These are phyloP conservation scores for Drymonia ruficornis DNA, from an alignment of 2,888 invertebrate species.

Conservation along the genomic window DNA sequence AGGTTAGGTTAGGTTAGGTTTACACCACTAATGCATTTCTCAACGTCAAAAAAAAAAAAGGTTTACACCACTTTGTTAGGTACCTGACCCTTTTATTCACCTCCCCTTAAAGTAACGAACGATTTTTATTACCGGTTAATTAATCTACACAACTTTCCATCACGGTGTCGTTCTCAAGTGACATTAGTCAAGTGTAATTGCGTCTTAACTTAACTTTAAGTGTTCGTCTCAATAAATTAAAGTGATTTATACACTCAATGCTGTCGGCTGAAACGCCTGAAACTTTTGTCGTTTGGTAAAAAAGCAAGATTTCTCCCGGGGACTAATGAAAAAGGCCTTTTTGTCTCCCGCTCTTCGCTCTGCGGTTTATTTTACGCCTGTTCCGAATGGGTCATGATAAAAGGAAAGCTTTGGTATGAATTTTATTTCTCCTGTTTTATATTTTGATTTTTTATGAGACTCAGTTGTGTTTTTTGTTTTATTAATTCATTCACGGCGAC, in stretches of 20 bases:
- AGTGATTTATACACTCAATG: slow-evolving; percentile 74
- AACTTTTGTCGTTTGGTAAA: slow-evolving; percentile 62
- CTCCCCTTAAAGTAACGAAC: neutral
- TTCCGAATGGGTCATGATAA: slow-evolving; percentile 46
- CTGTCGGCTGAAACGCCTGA: slow-evolving; percentile 44
- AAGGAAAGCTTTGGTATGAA: slow-evolving; percentile 42
- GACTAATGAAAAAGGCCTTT: slow-evolving; percentile 68
- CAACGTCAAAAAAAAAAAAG: too few species aligned
- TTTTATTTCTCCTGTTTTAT: slow-evolving; percentile 49
- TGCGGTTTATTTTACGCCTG: slow-evolving; percentile 47
- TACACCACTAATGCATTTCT: too few species aligned
- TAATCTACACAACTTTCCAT: slow-evolving; percentile 35
- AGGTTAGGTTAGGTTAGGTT: too few species aligned
- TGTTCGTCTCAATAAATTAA: slow-evolving; percentile 79
- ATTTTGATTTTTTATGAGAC: slow-evolving; percentile 31
- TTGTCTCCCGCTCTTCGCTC: slow-evolving; percentile 45
- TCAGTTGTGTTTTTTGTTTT: slow-evolving; percentile 23
- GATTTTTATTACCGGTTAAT: slow-evolving; percentile 34
- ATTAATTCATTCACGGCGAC: slow-evolving; percentile 15
- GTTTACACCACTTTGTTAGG: neutral
- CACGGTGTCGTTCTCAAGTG: slow-evolving; percentile 40
- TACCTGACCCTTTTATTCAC: neutral
- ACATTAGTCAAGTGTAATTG: slow-evolving; percentile 69
- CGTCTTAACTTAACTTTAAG: slow-evolving; percentile 58
- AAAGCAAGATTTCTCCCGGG: slow-evolving; percentile 52